Conservation (phyloP, 2,888 invertebrate species). For the Lepidochitona cinerea region DNA sequence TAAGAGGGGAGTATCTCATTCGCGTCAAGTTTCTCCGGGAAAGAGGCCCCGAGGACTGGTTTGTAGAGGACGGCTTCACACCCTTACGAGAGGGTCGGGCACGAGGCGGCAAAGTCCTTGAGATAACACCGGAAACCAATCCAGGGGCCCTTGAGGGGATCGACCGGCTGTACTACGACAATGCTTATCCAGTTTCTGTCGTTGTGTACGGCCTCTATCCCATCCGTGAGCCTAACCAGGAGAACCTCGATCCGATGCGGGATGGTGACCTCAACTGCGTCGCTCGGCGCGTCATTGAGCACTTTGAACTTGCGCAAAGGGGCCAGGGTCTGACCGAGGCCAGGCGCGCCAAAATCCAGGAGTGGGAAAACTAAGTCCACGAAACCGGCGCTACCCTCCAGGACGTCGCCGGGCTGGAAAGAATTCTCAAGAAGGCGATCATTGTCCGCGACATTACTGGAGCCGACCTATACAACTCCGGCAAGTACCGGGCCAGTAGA, state of each 20-base stretch:
- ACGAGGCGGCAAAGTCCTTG: not conserved
- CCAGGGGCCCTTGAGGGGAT: not conserved
- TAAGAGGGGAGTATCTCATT: not conserved
- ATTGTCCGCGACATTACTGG: conserved; percentile 17
- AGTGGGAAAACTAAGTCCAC: conserved; percentile 19
- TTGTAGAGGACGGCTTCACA: not conserved
- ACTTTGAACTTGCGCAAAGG: conserved; percentile 18
- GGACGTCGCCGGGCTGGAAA: conserved; percentile 20
- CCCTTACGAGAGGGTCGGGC: not conserved
- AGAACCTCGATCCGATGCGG: conserved; percentile 13
- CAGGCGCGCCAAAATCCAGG: not conserved
- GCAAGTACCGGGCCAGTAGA: conserved; percentile 15
- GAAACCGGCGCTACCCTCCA: conserved; percentile 23
- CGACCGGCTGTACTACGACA: not conserved
- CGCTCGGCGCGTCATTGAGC: too few relatives aligned
- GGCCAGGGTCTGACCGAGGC: conserved; percentile 14
- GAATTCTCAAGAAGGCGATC: conserved; percentile 17
- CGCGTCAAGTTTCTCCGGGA: not conserved
- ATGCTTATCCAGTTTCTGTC: conserved; percentile 8
- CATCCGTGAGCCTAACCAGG: not conserved
- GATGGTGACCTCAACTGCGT: conserved; percentile 24
- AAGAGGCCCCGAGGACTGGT: not conserved
- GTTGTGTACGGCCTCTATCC: conserved; percentile 12
- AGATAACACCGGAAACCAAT: not conserved
- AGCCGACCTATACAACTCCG: conserved; percentile 13